A percentile compares a stretch with the other conserved stretches of the same genome.
phyloP scores from a whole-genome alignment of 2,888 invertebrate genomes.

The Tillus elongatus region DNA sequence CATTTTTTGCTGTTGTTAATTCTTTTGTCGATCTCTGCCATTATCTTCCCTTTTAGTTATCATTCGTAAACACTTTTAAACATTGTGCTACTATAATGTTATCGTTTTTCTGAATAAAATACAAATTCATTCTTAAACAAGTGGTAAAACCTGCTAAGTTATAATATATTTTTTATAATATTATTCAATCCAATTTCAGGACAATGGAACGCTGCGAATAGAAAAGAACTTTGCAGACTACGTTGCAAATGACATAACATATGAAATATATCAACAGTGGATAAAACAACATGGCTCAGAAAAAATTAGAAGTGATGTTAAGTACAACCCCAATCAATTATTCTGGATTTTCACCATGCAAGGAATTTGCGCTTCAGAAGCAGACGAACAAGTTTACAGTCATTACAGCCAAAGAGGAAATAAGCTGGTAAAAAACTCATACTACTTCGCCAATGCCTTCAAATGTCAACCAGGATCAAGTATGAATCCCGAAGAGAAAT shows the following conservation, averaged over 20 bases:
- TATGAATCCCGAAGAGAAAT: slow-evolving; percentile 49
- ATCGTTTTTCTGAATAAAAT: too few relatives aligned
- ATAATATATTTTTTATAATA: too few relatives aligned
- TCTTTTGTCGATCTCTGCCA: too few relatives aligned
- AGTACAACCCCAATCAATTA: slow-evolving; percentile 33
- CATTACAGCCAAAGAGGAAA: slow-evolving; percentile 42
- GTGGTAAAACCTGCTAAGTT: too few relatives aligned
- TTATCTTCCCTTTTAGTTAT: too few relatives aligned
- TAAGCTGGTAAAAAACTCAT: slow-evolving; percentile 47
- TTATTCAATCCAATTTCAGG: too few relatives aligned
- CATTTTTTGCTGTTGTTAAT: too few relatives aligned
- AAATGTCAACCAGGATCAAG: slow-evolving; percentile 43
- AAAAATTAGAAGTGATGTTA: slow-evolving; percentile 3
- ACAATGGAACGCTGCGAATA: too few relatives aligned
- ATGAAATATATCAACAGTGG: slow-evolving; percentile 13
- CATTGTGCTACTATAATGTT: too few relatives aligned
- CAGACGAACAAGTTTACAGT: slow-evolving; percentile 36
- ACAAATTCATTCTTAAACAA: too few relatives aligned
- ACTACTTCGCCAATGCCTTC: slow-evolving; percentile 47
- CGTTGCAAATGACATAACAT: slow-evolving; percentile 9
- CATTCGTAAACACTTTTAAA: too few relatives aligned
- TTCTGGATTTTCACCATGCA: slow-evolving; percentile 43
- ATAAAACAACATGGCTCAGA: slow-evolving; percentile 11
- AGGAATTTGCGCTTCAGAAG: slow-evolving; percentile 49
- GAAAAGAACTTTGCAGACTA: background rate